These are phyloP conservation scores for Morus bassanus DNA, from an alignment of 2,797 vertebrate species.

Conservation along the genomic window DNA sequence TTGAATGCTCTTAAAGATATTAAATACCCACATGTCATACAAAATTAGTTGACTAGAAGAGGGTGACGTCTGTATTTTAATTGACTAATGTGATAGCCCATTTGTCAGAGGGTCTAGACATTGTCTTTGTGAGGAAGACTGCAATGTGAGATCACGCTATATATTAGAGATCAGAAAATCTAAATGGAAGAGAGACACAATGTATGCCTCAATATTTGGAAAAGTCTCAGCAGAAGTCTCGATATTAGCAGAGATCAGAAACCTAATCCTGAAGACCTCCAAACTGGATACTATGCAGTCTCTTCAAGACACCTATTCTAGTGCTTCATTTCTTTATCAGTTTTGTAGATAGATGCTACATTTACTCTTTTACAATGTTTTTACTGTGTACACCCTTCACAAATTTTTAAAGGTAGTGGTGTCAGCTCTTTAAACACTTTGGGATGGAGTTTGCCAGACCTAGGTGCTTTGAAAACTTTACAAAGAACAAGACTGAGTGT, in stretches of 20 bases:
- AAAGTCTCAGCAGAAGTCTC: not conserved
- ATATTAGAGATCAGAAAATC: not conserved
- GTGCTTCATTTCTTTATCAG: not conserved
- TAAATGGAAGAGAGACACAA: not conserved
- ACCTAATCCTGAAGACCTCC: not conserved
- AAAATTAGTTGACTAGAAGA: not conserved
- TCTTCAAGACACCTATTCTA: not conserved
- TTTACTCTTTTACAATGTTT: not conserved
- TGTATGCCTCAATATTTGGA: not conserved
- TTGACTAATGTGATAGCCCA: not conserved
- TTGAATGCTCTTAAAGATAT: conserved; percentile 48
- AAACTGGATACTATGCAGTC: not conserved
- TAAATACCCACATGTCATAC: conserved; percentile 1
- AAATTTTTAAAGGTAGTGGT: not conserved
- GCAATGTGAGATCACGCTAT: not conserved
- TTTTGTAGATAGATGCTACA: not conserved
- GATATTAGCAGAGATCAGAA: not conserved
- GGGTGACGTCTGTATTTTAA: not conserved
- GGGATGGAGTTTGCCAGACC: not conserved
- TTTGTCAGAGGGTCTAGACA: conserved; percentile 4
- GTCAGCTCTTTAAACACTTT: not conserved
- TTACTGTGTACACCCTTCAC: not conserved
- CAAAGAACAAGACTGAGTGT: not conserved
- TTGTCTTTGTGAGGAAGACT: not conserved
- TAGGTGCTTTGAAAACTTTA: not conserved